Evolutionary conservation across 2,113 vertebrate species (phyloP), one percentile per base, ranked within the genome.

Genomic region (Dicentrarchus labrax): DNA sequence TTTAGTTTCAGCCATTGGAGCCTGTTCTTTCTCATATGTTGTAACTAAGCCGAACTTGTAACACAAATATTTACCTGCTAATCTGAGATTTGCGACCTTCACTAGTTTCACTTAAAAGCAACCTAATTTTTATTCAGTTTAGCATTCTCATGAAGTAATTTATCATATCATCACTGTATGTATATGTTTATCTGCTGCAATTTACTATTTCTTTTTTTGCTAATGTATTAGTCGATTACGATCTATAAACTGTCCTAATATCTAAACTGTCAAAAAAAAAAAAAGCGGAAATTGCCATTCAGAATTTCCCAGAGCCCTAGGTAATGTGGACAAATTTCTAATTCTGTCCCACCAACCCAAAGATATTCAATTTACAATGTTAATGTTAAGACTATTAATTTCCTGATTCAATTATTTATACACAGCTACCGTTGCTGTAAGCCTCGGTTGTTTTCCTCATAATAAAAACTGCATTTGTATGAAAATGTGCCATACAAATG

Each of bases 1-100:
- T 73, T 85, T 54, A 36, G 45, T 57, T 45, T 66, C 53, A 66
- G 70, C 45, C 53, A 43, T 2, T 38, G 6, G 19, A 56, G 30
- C 53, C 36, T 38, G 53, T 39, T 72, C 41, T 53, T 30, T 59
- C 41, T 48, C 7, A 36, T 8, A 43, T 72, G 41, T 68, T 62
- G 30, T 45, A 10, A 19, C 21, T 15, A 17, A 79, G 39, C 15
- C 2, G 2, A 43, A 68, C 47, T 48, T 47, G 4, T 47, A 67
- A 56, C 11, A 47, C 22, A 47, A n/a, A 67, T 67, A 77, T 66
- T 66, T 47, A 59, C 15, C 22, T 41, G 47, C 30, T 39, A 12
- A 50, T 50, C 36, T 64, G 64, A 24, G 6, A 45, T 5, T 22
- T 22, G 57, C 45, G 51, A 5, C 19, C 45, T 1, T 43, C 47